Base-by-base conservation (phyloP, 2,113 vertebrate genomes). In the Perccottus glenii region DNA sequence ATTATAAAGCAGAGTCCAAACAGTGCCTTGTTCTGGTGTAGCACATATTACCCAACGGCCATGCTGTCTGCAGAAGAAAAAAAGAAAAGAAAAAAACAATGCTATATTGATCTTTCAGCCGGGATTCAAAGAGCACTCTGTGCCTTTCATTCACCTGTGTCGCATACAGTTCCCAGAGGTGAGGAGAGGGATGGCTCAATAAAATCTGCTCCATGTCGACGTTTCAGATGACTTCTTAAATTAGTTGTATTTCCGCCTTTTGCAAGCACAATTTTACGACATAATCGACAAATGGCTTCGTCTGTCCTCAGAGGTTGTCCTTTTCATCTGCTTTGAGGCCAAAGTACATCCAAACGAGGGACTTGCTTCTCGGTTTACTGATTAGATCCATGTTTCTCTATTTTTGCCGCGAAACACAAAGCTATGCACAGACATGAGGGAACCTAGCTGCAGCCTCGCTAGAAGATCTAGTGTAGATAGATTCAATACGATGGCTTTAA, bases 171-270 rank as follows among this genome's bases (percentile, higher is more conserved):
- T 67, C 62, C 85, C 2, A 67, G n/a, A 0, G 73, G 52, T 19
- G 78, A 15, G 16, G 72, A 70, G 49, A 74, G 64, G 62, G 67
- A 27, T 19, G 43, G 40, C 27, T 87, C 78, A 8, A 61, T 69
- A 49, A 86, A 78, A 61, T 89, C 80, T 8, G 80, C 77, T 10
- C 80, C 82, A 51, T 90, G 88, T 52, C 84, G 84, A 16, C 81
- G 73, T 43, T 19, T 85, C 61, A 90, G 78, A 6, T 90, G 88
- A 67, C 85, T 86, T 67, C 88, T 85, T 43, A 90, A 64, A 69
- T 90, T 90, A 10, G 88, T 89, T 12, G 88, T 88, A 49, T 86
- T 89, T 35, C 88, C 88, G 40, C 82, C 79, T 75, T 88, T 90
- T 4, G 82, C 77, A 0, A 82, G 85, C 16, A 90, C 88, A 38